Evolutionary conservation across 2,888 invertebrate species (phyloP).

Genomic region (Cryptus armator): DNA sequence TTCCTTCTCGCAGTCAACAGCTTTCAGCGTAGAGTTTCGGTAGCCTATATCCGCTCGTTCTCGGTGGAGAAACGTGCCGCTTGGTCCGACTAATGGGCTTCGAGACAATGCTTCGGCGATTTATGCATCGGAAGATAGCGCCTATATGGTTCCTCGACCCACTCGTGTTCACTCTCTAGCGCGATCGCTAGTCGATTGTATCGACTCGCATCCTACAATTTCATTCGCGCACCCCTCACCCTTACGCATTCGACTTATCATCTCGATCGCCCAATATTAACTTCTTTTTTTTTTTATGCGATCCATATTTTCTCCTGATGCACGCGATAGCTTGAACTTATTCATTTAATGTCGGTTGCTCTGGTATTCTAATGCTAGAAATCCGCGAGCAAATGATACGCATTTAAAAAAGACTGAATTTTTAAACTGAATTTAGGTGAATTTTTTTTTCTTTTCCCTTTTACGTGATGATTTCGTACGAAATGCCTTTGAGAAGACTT

Average conservation of each 20-base stretch:
- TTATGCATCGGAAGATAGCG: constrained; percentile 69
- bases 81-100: constrained; percentile 70
- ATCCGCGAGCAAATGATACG: too few species aligned
- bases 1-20: constrained; percentile 48
- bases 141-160: constrained; percentile 51
- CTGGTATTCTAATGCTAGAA: too few species aligned
- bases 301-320: too few species aligned
- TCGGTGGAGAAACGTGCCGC: constrained; percentile 58
- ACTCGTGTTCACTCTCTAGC: neutral
- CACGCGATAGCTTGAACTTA: too few species aligned
- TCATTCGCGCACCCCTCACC: neutral
- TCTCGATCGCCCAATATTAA: neutral
- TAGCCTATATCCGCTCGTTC: constrained; percentile 59
- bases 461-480: too few species aligned
- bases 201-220: constrained; percentile 32
- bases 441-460: too few species aligned
- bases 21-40: constrained; percentile 47
- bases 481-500: neutral
- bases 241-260: constrained; percentile 49
- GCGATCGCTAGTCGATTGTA: constrained; percentile 48
- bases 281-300: too few species aligned
- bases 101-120: constrained; percentile 70
- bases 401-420: too few species aligned
- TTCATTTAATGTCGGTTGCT: too few species aligned
- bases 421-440: too few species aligned